Conservation (phyloP, 2,888 invertebrate genomes). For the Oscheius sp. region DNA sequence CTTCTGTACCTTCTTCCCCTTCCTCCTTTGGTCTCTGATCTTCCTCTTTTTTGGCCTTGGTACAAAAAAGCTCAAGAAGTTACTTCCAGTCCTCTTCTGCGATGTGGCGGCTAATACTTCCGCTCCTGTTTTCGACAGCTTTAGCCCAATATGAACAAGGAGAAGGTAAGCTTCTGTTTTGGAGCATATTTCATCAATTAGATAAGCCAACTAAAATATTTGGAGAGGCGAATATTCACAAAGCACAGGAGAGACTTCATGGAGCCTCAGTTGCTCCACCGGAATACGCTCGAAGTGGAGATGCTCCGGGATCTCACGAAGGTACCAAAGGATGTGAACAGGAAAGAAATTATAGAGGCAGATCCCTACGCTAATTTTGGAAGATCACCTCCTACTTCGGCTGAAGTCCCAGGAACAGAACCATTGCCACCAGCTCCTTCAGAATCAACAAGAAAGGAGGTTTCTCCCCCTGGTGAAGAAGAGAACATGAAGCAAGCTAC, state of each 20-base stretch:
- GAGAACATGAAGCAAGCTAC: no score
- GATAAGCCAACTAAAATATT: conserved; percentile 6
- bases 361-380: conserved; percentile 4
- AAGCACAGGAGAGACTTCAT: conserved; percentile 16
- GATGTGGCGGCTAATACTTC: conserved; percentile 15
- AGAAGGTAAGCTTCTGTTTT: no score
- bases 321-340: background rate
- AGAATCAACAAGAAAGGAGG: background rate
- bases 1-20: background rate
- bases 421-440: background rate
- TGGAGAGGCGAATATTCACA: conserved; percentile 14
- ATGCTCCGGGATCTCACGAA: background rate
- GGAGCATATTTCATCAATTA: background rate
- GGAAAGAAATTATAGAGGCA: no score
- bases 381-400: background rate
- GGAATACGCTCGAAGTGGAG: background rate
- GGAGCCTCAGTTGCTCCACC: background rate
- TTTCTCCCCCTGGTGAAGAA: background rate
- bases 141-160: conserved; percentile 20
- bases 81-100: no score
- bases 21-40: background rate
- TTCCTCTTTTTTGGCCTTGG: no score
- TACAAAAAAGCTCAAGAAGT: no score
- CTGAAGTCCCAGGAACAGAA: background rate
- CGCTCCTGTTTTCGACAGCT: background rate